Conservation (phyloP, 2,797 vertebrate genomes). For the Phalloptychus januarius region DNA sequence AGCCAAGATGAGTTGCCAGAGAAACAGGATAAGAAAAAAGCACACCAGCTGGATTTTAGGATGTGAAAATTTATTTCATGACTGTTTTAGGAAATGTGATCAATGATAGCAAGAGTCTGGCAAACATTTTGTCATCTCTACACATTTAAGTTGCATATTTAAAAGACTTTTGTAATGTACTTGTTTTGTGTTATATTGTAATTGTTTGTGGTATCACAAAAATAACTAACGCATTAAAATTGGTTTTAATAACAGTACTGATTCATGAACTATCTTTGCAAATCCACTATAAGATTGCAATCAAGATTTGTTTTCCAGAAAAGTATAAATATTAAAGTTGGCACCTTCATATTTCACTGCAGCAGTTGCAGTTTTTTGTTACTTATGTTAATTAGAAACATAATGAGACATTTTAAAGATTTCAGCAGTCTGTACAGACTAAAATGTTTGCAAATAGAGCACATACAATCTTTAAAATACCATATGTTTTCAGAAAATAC, state of each 20-base stretch:
- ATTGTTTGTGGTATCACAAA: neutral
- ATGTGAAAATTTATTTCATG: conserved; percentile 58
- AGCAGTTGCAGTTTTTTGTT: neutral
- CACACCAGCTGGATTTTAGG: conserved; percentile 52
- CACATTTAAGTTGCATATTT: neutral
- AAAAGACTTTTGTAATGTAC: neutral
- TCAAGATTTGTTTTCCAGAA: neutral
- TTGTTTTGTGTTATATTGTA: neutral
- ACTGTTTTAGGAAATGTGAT: conserved; percentile 46
- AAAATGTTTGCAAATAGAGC: neutral
- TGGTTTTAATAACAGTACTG: neutral
- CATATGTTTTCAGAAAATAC: neutral
- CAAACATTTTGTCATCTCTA: neutral
- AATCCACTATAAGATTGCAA: neutral
- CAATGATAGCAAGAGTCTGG: neutral
- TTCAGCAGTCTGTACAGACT: neutral
- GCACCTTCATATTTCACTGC: neutral
- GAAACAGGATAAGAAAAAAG: conserved; percentile 36
- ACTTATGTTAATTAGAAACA: too few species aligned
- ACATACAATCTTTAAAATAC: neutral
- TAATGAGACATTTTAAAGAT: neutral
- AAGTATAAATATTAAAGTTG: neutral
- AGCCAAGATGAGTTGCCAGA: conserved; percentile 54
- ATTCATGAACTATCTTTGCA: neutral
- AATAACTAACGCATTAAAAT: neutral